These are phyloP conservation scores for Agrochola lychnidis DNA, from an alignment of 2,888 invertebrate genomes.

Conservation along the genomic window DNA sequence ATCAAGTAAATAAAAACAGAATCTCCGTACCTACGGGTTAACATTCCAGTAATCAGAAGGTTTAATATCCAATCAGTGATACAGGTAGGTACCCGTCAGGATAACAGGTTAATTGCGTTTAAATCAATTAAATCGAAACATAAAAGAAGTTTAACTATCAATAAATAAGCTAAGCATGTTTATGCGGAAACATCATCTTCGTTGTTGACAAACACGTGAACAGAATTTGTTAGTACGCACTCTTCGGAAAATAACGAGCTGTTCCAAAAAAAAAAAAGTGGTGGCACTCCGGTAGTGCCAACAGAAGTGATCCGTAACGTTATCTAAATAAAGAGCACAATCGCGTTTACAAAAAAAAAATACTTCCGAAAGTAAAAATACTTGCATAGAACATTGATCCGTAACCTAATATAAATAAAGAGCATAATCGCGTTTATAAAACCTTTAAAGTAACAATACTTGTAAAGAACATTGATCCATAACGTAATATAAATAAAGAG, in stretches of 20 bases:
- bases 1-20: background rate
- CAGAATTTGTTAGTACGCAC: background rate
- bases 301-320: too few species aligned
- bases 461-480: too few species aligned
- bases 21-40: constrained; percentile 38
- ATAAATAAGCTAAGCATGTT: constrained; percentile 39
- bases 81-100: constrained; percentile 29
- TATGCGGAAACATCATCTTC: constrained; percentile 27
- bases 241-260: background rate
- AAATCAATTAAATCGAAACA: constrained; percentile 54
- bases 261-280: background rate
- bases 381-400: too few species aligned
- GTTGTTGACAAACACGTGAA: constrained; percentile 41
- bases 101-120: constrained; percentile 48
- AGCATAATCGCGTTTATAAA: too few species aligned
- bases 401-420: too few species aligned
- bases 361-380: too few species aligned
- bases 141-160: constrained; percentile 47
- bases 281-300: too few species aligned
- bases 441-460: too few species aligned
- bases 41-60: constrained; percentile 46
- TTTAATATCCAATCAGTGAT: constrained; percentile 39
- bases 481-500: too few species aligned
- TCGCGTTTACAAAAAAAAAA: too few species aligned
- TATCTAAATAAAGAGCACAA: too few species aligned